Evolutionary conservation across 2,888 invertebrate genomes (phyloP).

Genomic region (Arge pagana): DNA sequence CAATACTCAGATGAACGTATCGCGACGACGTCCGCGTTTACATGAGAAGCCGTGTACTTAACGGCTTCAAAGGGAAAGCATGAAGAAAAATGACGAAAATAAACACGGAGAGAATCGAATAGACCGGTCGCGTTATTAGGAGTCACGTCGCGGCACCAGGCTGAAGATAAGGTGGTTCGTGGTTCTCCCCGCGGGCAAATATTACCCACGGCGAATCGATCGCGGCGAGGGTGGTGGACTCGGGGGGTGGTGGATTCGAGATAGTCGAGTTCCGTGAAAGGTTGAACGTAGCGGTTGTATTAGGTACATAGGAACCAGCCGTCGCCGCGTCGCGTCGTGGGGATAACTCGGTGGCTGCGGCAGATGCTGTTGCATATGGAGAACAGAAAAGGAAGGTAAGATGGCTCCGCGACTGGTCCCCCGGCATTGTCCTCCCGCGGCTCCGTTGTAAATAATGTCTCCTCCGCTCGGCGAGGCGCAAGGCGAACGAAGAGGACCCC

Average conservation of each 20-base stretch:
- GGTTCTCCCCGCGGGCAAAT: slow-evolving; percentile 11
- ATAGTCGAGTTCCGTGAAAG: slow-evolving; percentile 6
- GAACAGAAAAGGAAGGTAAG: slow-evolving; percentile 54
- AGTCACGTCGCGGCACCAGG: slow-evolving; percentile 36
- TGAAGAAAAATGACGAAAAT: no score
- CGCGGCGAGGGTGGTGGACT: slow-evolving; percentile 18
- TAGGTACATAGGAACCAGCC: background rate
- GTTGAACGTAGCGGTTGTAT: background rate
- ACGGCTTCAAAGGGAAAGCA: no score
- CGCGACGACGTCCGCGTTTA: no score
- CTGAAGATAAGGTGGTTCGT: no score
- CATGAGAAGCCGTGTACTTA: no score
- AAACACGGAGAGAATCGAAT: no score
- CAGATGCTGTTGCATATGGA: slow-evolving; percentile 57
- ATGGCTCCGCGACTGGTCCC: slow-evolving; percentile 34
- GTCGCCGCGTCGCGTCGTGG: slow-evolving; percentile 6
- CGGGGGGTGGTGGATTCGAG: slow-evolving; percentile 8
- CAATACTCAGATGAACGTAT: no score
- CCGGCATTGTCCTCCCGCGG: slow-evolving; percentile 52
- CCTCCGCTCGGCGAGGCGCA: slow-evolving; percentile 32
- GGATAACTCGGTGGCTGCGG: slow-evolving; percentile 21
- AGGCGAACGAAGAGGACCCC: slow-evolving; percentile 13
- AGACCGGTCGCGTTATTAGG: slow-evolving; percentile 36
- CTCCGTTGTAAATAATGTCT: slow-evolving; percentile 55
- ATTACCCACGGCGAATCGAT: slow-evolving; percentile 8